phyloP scores from a whole-genome alignment of 92 coral and sea anemone genomes.

The Umimayanthus kanabou region DNA sequence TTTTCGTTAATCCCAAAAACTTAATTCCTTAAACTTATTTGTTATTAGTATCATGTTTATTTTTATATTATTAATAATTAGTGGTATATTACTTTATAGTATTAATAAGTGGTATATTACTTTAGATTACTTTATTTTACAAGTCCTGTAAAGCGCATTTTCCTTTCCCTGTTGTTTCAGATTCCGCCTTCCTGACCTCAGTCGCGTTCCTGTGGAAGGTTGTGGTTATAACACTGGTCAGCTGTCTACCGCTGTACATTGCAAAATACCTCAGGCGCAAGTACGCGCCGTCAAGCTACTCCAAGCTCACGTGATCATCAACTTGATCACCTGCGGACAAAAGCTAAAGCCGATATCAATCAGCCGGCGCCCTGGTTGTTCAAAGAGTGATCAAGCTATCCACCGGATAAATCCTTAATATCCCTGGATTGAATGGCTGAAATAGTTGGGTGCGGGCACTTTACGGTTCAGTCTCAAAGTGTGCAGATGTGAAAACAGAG shows the following conservation, averaged over 20 bases:
- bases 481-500: not conserved
- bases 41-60: too few species aligned
- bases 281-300: constrained; percentile 98
- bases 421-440: too few species aligned
- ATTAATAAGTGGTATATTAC: too few species aligned
- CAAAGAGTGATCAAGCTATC: not conserved
- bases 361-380: not conserved
- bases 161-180: constrained; percentile 52
- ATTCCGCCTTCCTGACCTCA: constrained; percentile 77
- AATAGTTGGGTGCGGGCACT: not conserved
- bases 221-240: constrained; percentile 90
- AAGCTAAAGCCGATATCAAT: not conserved
- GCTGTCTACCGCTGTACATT: constrained; percentile 96
- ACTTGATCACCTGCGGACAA: not conserved
- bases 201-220: constrained; percentile 94
- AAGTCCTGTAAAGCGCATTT: too few species aligned
- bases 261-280: constrained; percentile 89
- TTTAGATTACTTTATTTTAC: too few species aligned
- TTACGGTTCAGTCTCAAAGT: not conserved
- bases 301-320: constrained; percentile 82
- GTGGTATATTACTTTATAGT: too few species aligned
- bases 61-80: too few species aligned
- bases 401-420: too few species aligned
- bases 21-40: too few species aligned
- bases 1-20: too few species aligned